These are phyloP conservation scores for Myioborus miniatus DNA, from an alignment of 2,797 vertebrate species.

Conservation along the genomic window DNA sequence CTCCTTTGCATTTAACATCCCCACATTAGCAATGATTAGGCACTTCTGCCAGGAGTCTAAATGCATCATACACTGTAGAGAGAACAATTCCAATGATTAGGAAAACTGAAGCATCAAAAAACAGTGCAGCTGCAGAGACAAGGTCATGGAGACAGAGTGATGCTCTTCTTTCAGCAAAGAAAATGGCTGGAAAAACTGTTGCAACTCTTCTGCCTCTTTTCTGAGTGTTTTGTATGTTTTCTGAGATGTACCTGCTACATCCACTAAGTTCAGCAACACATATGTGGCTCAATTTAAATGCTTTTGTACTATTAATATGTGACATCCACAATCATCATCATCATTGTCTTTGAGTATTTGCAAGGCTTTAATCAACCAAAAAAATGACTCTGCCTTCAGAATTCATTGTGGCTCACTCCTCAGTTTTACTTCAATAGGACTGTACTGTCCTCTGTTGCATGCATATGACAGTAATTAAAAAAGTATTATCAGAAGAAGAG, in stretches of 20 bases:
- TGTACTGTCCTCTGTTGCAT: not conserved
- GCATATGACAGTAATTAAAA: not conserved
- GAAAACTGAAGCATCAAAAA: conserved; percentile 11
- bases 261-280: not conserved
- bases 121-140: conserved; percentile 26
- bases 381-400: not conserved
- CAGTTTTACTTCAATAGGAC: not conserved
- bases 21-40: not conserved
- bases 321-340: not conserved
- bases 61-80: not conserved
- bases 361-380: not conserved
- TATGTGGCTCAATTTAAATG: not conserved
- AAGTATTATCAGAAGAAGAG: not conserved
- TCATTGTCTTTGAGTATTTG: not conserved
- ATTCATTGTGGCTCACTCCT: not conserved
- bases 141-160: not conserved
- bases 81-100: conserved; percentile 54
- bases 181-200: not conserved
- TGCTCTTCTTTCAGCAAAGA: not conserved
- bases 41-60: not conserved
- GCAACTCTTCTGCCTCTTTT: not conserved
- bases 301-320: not conserved
- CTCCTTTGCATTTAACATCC: not conserved
- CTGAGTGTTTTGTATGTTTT: not conserved
- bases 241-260: not conserved